Evolutionary conservation across 2,888 invertebrate species (phyloP), one percentile per base, ranked within the genome.

Genomic region (Ferdinandea cuprea): DNA sequence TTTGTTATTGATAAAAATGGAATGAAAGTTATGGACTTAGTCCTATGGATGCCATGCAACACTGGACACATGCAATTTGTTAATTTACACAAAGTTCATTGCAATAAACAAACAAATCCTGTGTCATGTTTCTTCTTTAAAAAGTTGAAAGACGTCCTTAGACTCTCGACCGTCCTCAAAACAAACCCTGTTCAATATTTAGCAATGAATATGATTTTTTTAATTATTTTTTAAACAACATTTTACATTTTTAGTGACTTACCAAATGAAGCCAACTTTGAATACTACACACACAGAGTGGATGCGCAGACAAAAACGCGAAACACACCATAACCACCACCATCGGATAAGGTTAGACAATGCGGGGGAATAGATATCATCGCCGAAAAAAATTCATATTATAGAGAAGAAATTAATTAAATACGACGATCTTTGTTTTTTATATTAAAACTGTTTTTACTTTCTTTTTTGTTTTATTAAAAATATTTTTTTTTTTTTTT

Each of bases 211-310:
- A 28, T 40, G 9, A 5, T 21, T 44, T 0, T 11, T 50, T n/a
- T 19, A n/a, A 28, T 19, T 25, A 17, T 6, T 30, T 50, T 28
- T 19, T 30, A 48, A 56, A 72, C 78, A 83, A 83, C 78, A 83
- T 72, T 83, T 73, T 78, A 83, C 83, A 83, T 73, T 72, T 63
- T 42, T 44, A 46, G 78, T 77, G 78, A 83, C 83, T 83, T 83
- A 83, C 83, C 83, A 83, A 83, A 73, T 78, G 72, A 83, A 83
- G 83, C 83, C 83, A 83, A 83, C 83, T 56, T 83, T 30, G 48
- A 78, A 58, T 72, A 66, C 65, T 77, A 81, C n/a, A 71, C 11
- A n/a, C n/a, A n/a, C n/a, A n/a, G n/a, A 66, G 69, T 77, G 61
- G 69, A 66, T 54, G 65, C 65, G 71, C 63, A 58, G 69, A 58